A percentile compares a stretch with the other conserved stretches of the same genome.
These are phyloP conservation scores for Bimastos eiseni DNA, from an alignment of 2,888 invertebrate genomes.

Conservation along the genomic window DNA sequence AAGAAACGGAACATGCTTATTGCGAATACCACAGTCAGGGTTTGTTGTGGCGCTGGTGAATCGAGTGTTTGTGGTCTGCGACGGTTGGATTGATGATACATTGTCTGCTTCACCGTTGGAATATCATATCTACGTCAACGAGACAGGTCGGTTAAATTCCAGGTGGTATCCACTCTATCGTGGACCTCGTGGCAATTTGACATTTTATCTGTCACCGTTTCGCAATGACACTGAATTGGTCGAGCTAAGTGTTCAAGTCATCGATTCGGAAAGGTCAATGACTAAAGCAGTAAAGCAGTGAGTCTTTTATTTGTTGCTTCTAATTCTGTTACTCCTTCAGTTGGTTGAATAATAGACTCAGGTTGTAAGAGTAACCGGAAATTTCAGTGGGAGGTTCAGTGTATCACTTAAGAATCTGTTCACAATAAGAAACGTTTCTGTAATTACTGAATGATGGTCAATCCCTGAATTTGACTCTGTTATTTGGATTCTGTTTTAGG, in stretches of 20 bases:
- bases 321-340: background rate
- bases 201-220: conserved; percentile 24
- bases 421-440: background rate
- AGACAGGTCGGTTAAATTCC: background rate
- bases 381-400: background rate
- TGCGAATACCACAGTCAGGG: background rate
- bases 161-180: conserved; percentile 29
- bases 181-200: conserved; percentile 18
- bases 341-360: background rate
- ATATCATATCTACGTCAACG: conserved; percentile 15
- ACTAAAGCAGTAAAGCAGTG: conserved; percentile 8
- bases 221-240: conserved; percentile 7
- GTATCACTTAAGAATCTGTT: background rate
- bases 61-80: background rate
- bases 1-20: background rate
- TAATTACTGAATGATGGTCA: background rate
- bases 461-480: background rate
- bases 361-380: background rate
- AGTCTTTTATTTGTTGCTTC: background rate
- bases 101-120: conserved; percentile 2
- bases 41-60: background rate
- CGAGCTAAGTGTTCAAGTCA: background rate
- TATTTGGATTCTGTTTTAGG: background rate
- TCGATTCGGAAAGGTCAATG: background rate
- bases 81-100: background rate